phyloP scores from a whole-genome alignment of 2,888 invertebrate species.

The Diaprepes abbreviatus region DNA sequence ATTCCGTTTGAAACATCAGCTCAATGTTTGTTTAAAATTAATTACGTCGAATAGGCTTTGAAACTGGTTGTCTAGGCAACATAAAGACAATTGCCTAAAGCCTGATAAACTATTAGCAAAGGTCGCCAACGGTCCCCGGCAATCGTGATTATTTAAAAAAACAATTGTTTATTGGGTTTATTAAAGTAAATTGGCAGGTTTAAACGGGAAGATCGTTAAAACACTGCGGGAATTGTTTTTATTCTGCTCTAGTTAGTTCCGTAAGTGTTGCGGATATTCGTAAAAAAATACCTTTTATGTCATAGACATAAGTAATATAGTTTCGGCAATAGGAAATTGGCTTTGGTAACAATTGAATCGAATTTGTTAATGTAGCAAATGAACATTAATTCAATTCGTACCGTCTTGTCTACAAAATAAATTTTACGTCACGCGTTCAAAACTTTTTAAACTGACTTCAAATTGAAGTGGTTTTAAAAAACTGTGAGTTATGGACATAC shows the following conservation, averaged over 20 bases:
- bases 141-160: slow-evolving; percentile 16
- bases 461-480: slow-evolving; percentile 1
- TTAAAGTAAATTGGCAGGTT: slow-evolving; percentile 20
- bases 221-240: slow-evolving; percentile 17
- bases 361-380: not conserved
- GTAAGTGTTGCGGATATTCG: not conserved
- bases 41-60: not conserved
- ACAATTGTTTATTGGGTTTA: slow-evolving; percentile 21
- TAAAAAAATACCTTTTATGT: not conserved
- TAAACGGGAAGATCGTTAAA: slow-evolving; percentile 7
- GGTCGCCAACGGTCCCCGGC: slow-evolving; percentile 29
- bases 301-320: too few species aligned
- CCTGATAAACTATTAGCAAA: slow-evolving; percentile 18
- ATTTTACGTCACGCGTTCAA: not conserved
- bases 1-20: slow-evolving; percentile 24
- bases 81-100: not conserved
- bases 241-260: slow-evolving; percentile 17
- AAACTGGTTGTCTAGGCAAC: slow-evolving; percentile 14
- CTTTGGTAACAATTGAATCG: not conserved
- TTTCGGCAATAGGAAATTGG: not conserved
- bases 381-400: not conserved
- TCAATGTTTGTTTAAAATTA: slow-evolving; percentile 6
- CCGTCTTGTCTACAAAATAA: not conserved
- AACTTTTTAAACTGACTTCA: not conserved
- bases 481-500: slow-evolving; percentile 11